A percentile compares a stretch with the other conserved stretches of the same genome.
These are phyloP conservation scores for Magallana ariakensis DNA, from an alignment of 1,140 invertebrate genomes.

Conservation along the genomic window DNA sequence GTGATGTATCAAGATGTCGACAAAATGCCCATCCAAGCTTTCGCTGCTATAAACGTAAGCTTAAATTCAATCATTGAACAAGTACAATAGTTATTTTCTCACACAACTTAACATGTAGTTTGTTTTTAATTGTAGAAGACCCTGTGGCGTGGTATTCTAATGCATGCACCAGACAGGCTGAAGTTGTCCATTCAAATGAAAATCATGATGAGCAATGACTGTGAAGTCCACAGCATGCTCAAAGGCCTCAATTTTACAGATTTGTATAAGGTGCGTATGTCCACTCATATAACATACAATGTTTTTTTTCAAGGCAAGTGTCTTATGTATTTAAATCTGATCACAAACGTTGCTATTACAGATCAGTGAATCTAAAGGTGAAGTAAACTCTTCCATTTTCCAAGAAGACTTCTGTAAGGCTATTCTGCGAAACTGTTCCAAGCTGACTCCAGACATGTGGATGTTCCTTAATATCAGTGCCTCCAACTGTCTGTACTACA, in stretches of 20 bases:
- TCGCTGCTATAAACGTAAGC: neutral
- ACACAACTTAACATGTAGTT: neutral
- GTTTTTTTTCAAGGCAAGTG: too few species aligned
- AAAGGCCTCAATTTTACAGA: constrained; percentile 2
- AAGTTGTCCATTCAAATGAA: neutral
- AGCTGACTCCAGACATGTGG: neutral
- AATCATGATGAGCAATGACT: neutral
- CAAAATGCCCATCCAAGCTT: constrained; percentile 1
- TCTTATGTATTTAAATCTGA: too few species aligned
- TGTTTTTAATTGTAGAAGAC: neutral
- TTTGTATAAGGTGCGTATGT: neutral
- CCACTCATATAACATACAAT: too few species aligned
- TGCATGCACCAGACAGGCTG: neutral
- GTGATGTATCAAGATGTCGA: neutral
- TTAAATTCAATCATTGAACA: neutral
- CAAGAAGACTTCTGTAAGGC: neutral
- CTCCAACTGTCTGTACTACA: neutral
- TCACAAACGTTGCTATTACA: neutral
- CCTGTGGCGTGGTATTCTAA: neutral
- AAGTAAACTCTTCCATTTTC: neutral
- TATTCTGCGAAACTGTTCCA: neutral
- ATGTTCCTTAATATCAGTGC: neutral
- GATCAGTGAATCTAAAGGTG: neutral
- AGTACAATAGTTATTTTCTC: neutral
- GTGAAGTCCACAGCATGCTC: neutral